These are phyloP conservation scores for Drosophila rellima DNA, from an alignment of 2,888 invertebrate genomes.

Conservation along the genomic window DNA sequence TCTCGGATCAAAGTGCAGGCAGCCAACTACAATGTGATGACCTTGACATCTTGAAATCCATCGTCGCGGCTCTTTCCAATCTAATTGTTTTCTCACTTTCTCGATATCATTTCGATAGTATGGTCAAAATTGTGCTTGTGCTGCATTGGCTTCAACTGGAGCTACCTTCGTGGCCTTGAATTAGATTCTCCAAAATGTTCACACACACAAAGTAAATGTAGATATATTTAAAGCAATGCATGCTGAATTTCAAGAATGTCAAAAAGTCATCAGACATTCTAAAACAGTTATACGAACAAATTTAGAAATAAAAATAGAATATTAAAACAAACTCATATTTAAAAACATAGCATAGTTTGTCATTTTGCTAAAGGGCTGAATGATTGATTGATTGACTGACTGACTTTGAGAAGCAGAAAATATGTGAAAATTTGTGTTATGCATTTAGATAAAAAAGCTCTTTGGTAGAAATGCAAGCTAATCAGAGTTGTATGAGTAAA, in stretches of 20 bases:
- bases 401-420: too few species aligned
- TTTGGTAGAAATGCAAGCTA: too few species aligned
- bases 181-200: slow-evolving; percentile 33
- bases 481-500: too few species aligned
- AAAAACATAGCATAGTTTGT: slow-evolving; percentile 9
- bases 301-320: slow-evolving; percentile 11
- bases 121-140: not conserved
- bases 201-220: slow-evolving; percentile 52
- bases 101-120: not conserved
- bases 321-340: not conserved
- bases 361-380: not conserved
- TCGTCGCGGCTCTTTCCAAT: not conserved
- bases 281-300: slow-evolving; percentile 24
- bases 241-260: slow-evolving; percentile 49
- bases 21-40: slow-evolving; percentile 1
- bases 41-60: slow-evolving; percentile 10
- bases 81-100: not conserved
- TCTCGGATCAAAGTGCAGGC: slow-evolving; percentile 1
- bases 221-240: slow-evolving; percentile 55
- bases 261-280: slow-evolving; percentile 52
- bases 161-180: slow-evolving; percentile 23
- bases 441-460: too few species aligned
- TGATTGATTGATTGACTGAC: not conserved
- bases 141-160: slow-evolving; percentile 14
- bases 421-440: too few species aligned